Evolutionary conservation across 2,113 vertebrate genomes (phyloP), one percentile per base, ranked within the genome.

Genomic region (Lontra canadensis): DNA sequence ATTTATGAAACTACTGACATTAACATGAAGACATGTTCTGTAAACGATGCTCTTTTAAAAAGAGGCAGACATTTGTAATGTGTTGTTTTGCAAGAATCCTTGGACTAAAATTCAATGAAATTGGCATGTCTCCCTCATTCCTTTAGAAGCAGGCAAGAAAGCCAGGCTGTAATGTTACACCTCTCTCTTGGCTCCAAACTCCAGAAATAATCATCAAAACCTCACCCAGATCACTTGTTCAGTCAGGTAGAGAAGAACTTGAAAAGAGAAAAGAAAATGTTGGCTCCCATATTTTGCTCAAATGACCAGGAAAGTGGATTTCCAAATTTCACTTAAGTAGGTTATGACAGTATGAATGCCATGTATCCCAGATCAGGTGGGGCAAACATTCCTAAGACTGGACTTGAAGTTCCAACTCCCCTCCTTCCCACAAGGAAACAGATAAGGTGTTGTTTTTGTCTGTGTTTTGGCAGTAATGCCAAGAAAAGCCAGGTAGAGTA

Each of bases 211-310:
- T 92, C 87, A 92, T 82, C 65, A 95, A 79, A 83, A 86, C 90
- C 96, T 88, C 97, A 94, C 94, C 97, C 87, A 92, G n/a, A 78
- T 39, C 57, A 79, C 95, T 88, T 98, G 94, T 79, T 95, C 29
- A 61, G 94, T 96, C 96, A 84, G 81, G 94, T 65, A 74, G n/a
- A 92, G 63, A 95, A 74, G 63, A 95, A 74, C 61, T 55, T 91
- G 79, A 88, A 96, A 86, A 61, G 26, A 84, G 25, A 80, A 84
- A 61, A 89, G 26, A 90, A 89, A 79, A 85, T 13, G 14, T 44
- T 82, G 67, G 31, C 47, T 95, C n/a, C 26, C 17, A 42, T 42
- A 26, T 47, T 65, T 4, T 42, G 23, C 18, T 92, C 36, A 65
- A 42, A 85, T 47, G 26, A 71, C 39, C 13, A 42, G 76, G 73